These are phyloP conservation scores for Glandiceps talaboti DNA, from an alignment of 53 echinoderm and acorn worm species.

Conservation along the genomic window DNA sequence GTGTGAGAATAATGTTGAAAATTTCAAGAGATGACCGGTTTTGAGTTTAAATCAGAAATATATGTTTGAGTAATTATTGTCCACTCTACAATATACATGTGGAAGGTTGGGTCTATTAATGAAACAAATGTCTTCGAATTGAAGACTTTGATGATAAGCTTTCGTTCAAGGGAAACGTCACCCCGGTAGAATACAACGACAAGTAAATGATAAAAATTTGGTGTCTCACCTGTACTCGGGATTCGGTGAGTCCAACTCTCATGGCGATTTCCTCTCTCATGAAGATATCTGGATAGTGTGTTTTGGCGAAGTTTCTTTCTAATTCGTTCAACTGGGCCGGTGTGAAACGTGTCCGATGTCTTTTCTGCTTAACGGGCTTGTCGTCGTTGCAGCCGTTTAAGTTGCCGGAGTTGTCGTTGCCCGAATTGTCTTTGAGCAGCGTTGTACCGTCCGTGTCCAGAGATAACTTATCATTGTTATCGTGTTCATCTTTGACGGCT, in stretches of 20 bases:
- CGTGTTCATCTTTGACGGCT: not conserved
- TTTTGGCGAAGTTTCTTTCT: conserved; percentile 98
- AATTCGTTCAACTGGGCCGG: conserved; percentile 99
- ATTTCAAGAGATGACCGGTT: too few relatives aligned
- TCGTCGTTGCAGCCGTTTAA: not conserved
- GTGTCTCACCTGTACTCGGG: conserved; percentile 92
- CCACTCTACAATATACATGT: too few relatives aligned
- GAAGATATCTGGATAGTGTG: conserved; percentile 98
- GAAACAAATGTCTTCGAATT: too few relatives aligned
- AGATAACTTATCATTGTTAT: not conserved
- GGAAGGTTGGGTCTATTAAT: too few relatives aligned
- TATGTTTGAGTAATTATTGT: too few relatives aligned
- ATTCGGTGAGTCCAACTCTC: conserved; percentile 96
- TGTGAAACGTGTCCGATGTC: conserved; percentile 93
- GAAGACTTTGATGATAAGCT: too few relatives aligned
- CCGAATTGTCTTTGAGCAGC: not conserved
- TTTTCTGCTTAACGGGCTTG: conserved; percentile 63
- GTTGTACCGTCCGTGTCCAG: not conserved
- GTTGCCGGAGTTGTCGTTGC: not conserved
- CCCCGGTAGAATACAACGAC: too few relatives aligned
- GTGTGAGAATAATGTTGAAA: too few relatives aligned
- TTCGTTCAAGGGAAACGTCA: too few relatives aligned
- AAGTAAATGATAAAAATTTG: too few relatives aligned
- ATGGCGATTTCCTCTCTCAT: conserved; percentile 99
- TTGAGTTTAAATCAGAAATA: too few relatives aligned